These are phyloP conservation scores for Drosophila borealis DNA, from an alignment of 2,888 invertebrate species.

Conservation along the genomic window DNA sequence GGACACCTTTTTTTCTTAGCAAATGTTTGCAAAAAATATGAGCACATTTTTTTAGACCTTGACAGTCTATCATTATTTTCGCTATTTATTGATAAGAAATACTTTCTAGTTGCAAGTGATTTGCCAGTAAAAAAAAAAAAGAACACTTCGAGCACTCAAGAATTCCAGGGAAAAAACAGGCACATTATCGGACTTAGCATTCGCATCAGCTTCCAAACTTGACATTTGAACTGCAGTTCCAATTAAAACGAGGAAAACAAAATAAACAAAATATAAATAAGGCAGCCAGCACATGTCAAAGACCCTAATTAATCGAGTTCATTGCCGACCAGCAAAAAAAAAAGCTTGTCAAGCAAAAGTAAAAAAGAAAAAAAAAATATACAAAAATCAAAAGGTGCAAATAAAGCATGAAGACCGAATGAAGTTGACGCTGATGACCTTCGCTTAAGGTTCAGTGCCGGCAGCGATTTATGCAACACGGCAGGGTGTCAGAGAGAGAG, in stretches of 20 bases:
- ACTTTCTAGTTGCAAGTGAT: not conserved
- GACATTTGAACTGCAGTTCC: slow-evolving; percentile 49
- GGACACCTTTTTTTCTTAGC: no score
- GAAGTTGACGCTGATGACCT: slow-evolving; percentile 71
- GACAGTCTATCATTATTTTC: no score
- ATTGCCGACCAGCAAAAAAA: slow-evolving; percentile 55
- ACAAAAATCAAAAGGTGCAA: slow-evolving; percentile 27
- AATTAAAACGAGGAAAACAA: not conserved
- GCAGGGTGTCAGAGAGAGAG: slow-evolving; percentile 34
- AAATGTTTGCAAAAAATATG: no score
- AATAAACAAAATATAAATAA: not conserved
- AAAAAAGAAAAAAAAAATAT: slow-evolving; percentile 11
- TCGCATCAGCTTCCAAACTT: slow-evolving; percentile 32
- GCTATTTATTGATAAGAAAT: no score
- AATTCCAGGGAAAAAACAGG: not conserved
- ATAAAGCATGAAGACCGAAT: slow-evolving; percentile 45
- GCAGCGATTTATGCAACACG: slow-evolving; percentile 54
- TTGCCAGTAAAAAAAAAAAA: not conserved
- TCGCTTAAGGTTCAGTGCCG: slow-evolving; percentile 68
- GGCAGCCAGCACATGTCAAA: slow-evolving; percentile 57
- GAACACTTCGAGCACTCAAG: no score
- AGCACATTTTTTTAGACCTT: no score
- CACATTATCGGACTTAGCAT: slow-evolving; percentile 16
- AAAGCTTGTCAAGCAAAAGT: slow-evolving; percentile 27
- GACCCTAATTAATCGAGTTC: slow-evolving; percentile 73